Evolutionary conservation across 2,113 vertebrate species (phyloP), one percentile per base, ranked within the genome.

Genomic region (Cyanistes caeruleus): DNA sequence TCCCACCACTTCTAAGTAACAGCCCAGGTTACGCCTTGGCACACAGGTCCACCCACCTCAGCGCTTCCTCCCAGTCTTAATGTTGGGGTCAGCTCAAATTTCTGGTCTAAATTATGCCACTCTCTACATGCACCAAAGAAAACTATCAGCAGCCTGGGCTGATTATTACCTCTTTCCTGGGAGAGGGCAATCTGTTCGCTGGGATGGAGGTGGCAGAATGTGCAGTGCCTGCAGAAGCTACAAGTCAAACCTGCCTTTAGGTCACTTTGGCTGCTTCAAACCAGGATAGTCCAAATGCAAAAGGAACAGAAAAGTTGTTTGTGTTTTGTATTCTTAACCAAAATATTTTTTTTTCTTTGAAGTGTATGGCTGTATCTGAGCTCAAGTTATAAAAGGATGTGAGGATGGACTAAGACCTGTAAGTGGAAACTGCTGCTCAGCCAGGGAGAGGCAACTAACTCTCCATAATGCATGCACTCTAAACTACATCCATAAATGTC

Each of bases 391-490:
- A 89, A 75, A 85, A 79, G 30, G 10, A 37, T 0, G 0, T 35
- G 67, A 87, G 55, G 59, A 43, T 19, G 48, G 35, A 87, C 28
- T 62, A 69, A 75, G 73, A 79, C 18, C 20, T 79, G 20, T 1
- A 19, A 80, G 55, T 77, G 56, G 48, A 76, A 96, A 74, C 51
- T 65, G 87, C 75, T 77, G 59, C 79, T 91, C 67, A 79, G 79
- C 56, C 35, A 37, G 0, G 2, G 64, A 77, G 74, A 79, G 77
- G 75, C 85, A 74, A 74, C 91, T 93, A 78, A 84, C 55, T 77
- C 90, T 86, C 85, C 88, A 90, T 96, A 95, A 96, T 95, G 84
- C 89, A 95, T 93, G 74, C 74, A 83, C 62, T 89, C 84, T 92
- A 74, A 95, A 89, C 65, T 49, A 78, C 51, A 96, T 84, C 93